phyloP scores from a whole-genome alignment of 2,113 vertebrate genomes.

The Manacus vitellinus region DNA sequence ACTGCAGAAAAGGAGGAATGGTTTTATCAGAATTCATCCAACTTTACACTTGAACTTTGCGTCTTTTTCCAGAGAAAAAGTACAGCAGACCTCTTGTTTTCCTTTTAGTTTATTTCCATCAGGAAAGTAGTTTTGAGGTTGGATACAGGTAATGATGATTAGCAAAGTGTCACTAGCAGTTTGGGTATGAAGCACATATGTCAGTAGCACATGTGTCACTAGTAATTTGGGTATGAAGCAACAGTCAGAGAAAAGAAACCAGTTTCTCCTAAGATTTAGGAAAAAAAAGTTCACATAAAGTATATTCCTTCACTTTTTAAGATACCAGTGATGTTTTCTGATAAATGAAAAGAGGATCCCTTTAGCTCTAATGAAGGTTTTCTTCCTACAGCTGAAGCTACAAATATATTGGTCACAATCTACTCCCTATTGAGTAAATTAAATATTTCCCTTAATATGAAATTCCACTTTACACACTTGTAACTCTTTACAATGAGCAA shows the following conservation, averaged over 20 bases:
- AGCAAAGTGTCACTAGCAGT: neutral
- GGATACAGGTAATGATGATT: neutral
- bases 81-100: fast-evolving
- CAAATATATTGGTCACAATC: neutral
- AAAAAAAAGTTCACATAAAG: neutral
- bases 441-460: neutral
- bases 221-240: neutral
- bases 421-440: neutral
- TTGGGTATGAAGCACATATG: neutral
- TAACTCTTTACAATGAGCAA: neutral
- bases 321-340: neutral
- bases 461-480: neutral
- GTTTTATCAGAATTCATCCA: neutral
- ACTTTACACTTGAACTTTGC: neutral
- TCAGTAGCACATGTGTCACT: neutral
- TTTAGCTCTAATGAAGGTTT: neutral
- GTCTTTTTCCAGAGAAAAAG: neutral
- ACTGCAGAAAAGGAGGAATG: neutral
- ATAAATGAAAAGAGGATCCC: neutral
- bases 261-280: neutral
- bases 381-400: neutral
- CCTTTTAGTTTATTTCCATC: neutral
- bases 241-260: neutral
- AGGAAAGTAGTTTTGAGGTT: neutral
- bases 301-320: neutral